These are phyloP conservation scores for Nipponia nippon DNA, from an alignment of 2,113 vertebrate species.

Conservation along the genomic window DNA sequence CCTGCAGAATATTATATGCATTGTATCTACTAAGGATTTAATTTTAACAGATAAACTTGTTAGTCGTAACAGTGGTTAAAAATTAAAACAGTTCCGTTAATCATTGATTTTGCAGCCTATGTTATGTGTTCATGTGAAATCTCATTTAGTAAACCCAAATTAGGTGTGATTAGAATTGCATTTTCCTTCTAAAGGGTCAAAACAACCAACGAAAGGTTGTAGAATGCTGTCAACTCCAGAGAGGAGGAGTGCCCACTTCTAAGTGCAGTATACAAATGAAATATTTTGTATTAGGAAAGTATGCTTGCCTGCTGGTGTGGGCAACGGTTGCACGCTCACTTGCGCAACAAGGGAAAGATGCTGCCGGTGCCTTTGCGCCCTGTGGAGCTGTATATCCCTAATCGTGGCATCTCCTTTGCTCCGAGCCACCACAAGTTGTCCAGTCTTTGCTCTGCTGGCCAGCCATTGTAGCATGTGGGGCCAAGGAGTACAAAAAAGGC, in stretches of 20 bases:
- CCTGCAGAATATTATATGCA: background rate
- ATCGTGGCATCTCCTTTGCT: background rate
- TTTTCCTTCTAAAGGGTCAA: slow-evolving; percentile 37
- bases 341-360: background rate
- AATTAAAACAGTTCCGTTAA: background rate
- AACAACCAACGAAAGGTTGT: background rate
- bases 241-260: background rate
- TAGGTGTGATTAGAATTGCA: background rate
- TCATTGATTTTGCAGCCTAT: background rate
- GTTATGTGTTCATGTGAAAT: background rate
- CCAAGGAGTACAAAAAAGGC: background rate
- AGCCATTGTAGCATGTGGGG: background rate
- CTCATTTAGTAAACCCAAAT: background rate
- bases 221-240: background rate
- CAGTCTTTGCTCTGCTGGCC: background rate
- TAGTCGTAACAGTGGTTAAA: background rate
- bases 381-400: background rate
- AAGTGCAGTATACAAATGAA: background rate
- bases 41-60: background rate
- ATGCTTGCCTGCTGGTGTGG: background rate
- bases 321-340: fast-evolving
- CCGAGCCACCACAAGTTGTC: background rate
- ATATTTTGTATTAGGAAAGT: background rate
- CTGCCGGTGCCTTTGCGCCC: background rate
- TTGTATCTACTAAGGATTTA: background rate